These are phyloP conservation scores for Mixornis gularis DNA, from an alignment of 2,113 vertebrate genomes.

Conservation along the genomic window DNA sequence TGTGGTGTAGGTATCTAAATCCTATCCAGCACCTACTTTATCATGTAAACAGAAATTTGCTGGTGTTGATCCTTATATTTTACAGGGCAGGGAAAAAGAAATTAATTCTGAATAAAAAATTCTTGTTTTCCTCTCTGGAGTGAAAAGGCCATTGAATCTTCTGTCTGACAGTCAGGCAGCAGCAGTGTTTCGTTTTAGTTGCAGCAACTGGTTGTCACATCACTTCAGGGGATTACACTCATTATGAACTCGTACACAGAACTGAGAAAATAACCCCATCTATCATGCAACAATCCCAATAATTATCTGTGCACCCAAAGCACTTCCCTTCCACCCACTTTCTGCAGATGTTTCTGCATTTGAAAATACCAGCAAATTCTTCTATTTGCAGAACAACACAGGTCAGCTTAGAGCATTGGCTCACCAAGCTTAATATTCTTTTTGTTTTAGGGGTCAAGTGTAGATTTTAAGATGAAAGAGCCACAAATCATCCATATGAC, in stretches of 20 bases:
- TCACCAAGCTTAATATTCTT: not conserved
- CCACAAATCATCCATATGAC: not conserved
- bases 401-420: not conserved
- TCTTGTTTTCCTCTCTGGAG: not conserved
- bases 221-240: not conserved
- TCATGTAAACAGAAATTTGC: not conserved
- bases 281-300: not conserved
- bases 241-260: not conserved
- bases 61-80: not conserved
- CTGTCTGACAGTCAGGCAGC: not conserved
- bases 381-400: not conserved
- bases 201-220: not conserved
- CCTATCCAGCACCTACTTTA: not conserved
- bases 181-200: not conserved
- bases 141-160: not conserved
- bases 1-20: not conserved
- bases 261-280: constrained; percentile 1
- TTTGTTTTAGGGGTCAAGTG: not conserved
- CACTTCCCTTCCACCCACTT: constrained; percentile 17
- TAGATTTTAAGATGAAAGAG: not conserved
- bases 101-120: not conserved
- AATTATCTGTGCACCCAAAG: constrained; percentile 2
- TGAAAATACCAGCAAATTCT: not conserved
- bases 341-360: constrained; percentile 1
- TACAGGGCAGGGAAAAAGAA: not conserved